Conservation (phyloP, 1,140 invertebrate species). For the Diachasma alloeum region DNA sequence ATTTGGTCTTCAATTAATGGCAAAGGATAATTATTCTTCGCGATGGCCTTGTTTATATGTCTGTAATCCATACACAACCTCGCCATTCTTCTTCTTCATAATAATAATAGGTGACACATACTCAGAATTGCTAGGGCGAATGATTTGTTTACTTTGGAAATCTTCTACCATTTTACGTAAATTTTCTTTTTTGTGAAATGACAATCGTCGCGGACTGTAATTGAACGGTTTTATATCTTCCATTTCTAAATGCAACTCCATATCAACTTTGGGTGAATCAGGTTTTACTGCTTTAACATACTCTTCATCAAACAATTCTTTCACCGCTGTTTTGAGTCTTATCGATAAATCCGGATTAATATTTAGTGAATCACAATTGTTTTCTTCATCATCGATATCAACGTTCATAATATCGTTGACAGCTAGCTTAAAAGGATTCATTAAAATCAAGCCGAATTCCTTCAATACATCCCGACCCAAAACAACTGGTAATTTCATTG, state of each 20-base stretch:
- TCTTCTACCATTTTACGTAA: constrained; percentile 2
- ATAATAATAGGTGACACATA: constrained; percentile 43
- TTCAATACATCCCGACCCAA: background rate
- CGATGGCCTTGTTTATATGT: constrained; percentile 34
- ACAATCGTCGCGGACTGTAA: no score
- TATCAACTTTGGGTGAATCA: no score
- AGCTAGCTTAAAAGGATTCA: background rate
- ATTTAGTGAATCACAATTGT: background rate
- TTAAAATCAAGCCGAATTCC: background rate
- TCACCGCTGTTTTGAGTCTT: background rate
- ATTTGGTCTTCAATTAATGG: constrained; percentile 30
- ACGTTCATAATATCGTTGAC: constrained; percentile 15
- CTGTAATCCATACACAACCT: constrained; percentile 14
- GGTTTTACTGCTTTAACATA: no score
- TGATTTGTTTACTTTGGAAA: constrained; percentile 35
- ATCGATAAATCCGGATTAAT: background rate
- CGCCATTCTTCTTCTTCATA: constrained; percentile 43
- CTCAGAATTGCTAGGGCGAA: constrained; percentile 38
- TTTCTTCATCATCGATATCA: constrained; percentile 2
- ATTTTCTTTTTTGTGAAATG: constrained; percentile 17
- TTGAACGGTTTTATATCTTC: no score
- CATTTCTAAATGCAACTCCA: no score
- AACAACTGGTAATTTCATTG: background rate
- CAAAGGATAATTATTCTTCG: constrained; percentile 38
- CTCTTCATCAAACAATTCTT: no score